Percentiles rank a stretch among this genome's conserved stretches.
phyloP scores from a whole-genome alignment of 2,797 vertebrate genomes.

The Cygnus olor region DNA sequence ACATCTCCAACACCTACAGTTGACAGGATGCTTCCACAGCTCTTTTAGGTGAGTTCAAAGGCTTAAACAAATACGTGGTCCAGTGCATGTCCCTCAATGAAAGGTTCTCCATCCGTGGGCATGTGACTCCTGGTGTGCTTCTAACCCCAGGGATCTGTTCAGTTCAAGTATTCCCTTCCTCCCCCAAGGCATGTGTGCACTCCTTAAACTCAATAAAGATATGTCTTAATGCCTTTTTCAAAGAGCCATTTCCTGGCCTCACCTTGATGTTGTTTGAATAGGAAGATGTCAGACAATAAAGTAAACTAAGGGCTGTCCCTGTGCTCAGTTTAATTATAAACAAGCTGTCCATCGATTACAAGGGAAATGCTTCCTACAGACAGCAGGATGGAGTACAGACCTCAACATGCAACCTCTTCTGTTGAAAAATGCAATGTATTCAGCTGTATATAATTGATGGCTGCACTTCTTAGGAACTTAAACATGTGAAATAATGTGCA shows the following conservation, averaged over 20 bases:
- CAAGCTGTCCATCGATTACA: neutral
- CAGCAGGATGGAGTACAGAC: neutral
- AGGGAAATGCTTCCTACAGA: neutral
- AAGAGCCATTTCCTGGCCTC: neutral
- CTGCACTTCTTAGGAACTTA: neutral
- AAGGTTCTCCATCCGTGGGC: neutral
- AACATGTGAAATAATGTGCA: neutral
- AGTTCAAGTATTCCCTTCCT: neutral
- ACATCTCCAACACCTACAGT: neutral
- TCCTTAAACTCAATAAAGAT: neutral
- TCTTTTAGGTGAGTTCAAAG: neutral
- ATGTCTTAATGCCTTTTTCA: neutral
- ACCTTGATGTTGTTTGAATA: neutral
- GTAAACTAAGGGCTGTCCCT: neutral
- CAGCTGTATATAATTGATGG: neutral
- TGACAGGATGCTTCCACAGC: neutral
- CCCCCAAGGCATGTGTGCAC: neutral
- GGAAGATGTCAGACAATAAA: neutral
- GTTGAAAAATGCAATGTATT: neutral
- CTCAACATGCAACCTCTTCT: neutral
- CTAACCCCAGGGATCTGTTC: neutral
- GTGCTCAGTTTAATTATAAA: neutral
- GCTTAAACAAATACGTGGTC: neutral
- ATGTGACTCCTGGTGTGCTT: neutral
- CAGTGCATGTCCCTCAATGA: neutral